Evolutionary conservation across 53 echinoderm and acorn worm species (phyloP).

Genomic region (Echinometra lucunter): DNA sequence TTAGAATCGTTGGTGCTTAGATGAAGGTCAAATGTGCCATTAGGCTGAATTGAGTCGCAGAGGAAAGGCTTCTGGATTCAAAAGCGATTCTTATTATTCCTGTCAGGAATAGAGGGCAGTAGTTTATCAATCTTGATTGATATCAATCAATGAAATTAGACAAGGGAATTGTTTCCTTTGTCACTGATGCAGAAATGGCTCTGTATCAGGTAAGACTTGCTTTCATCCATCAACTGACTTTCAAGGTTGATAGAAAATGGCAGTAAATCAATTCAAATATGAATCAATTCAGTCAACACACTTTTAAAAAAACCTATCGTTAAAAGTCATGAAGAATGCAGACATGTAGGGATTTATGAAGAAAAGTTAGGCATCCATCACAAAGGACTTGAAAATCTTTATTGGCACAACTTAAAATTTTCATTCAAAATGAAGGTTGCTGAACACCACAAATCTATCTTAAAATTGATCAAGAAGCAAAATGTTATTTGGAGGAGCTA

Average conservation of each 20-base stretch:
- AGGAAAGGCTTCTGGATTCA: neutral
- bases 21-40: constrained; percentile 14
- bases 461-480: too few species aligned
- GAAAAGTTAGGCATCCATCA: neutral
- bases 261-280: neutral
- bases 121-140: neutral
- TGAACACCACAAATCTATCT: neutral
- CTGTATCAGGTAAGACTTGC: neutral
- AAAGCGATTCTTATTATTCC: neutral
- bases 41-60: neutral
- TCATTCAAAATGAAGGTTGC: neutral
- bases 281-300: constrained; percentile 18
- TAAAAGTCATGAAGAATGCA: neutral
- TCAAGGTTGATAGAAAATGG: neutral
- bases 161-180: constrained; percentile 12
- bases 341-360: neutral
- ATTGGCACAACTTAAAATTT: neutral
- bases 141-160: constrained; percentile 50
- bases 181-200: neutral
- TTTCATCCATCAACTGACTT: neutral
- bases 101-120: neutral
- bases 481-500: too few species aligned
- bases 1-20: constrained; percentile 8
- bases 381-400: neutral
- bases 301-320: neutral